Conservation (phyloP, 2,113 vertebrate species). For the Neogobius melanostomus region DNA sequence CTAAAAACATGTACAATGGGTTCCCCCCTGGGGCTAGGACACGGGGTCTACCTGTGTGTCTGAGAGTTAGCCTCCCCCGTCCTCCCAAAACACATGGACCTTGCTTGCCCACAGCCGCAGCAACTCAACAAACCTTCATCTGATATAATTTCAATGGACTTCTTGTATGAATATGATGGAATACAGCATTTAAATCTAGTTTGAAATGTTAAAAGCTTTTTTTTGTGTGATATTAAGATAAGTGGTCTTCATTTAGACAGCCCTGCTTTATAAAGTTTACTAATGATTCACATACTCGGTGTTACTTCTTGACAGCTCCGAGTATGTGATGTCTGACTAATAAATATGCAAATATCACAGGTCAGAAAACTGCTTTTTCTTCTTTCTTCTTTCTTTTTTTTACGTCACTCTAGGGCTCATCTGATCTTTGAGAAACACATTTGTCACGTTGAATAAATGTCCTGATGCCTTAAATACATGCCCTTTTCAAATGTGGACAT, state of each 20-base stretch:
- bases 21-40: too few species aligned
- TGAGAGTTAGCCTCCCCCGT: too few species aligned
- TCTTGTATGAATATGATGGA: too few species aligned
- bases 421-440: background rate
- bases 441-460: background rate
- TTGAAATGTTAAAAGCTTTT: too few species aligned
- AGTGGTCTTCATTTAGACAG: background rate
- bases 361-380: background rate
- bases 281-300: background rate
- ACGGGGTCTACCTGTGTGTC: too few species aligned
- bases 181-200: too few species aligned
- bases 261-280: background rate
- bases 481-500: background rate
- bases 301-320: background rate
- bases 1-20: too few species aligned
- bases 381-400: background rate
- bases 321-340: background rate
- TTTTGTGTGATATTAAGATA: too few species aligned
- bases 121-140: too few species aligned
- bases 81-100: too few species aligned
- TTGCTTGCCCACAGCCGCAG: too few species aligned
- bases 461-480: background rate
- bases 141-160: too few species aligned
- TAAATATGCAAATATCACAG: slow-evolving; percentile 1
- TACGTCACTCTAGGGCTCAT: background rate